Conservation (phyloP, 1,140 invertebrate genomes). For the Piezodorus guildinii region DNA sequence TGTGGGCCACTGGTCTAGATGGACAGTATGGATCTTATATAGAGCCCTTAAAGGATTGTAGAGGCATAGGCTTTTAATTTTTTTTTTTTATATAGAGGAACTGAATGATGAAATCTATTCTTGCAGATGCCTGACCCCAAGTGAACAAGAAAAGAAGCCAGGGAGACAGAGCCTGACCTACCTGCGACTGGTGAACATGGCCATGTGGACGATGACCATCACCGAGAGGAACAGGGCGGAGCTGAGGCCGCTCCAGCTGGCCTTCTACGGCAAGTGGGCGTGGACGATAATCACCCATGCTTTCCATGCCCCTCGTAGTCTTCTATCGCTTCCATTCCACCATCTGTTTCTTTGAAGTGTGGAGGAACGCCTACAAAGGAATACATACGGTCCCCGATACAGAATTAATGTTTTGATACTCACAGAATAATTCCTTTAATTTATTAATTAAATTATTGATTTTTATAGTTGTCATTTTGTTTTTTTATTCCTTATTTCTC, state of each 20-base stretch:
- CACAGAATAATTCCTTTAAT: background rate
- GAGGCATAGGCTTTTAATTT: no score
- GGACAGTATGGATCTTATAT: no score
- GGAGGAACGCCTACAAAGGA: slow-evolving; percentile 46
- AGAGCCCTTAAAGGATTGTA: no score
- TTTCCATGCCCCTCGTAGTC: slow-evolving; percentile 55
- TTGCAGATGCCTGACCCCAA: slow-evolving; percentile 23
- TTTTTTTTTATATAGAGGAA: slow-evolving; percentile 47
- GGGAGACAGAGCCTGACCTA: slow-evolving; percentile 42
- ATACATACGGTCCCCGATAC: background rate
- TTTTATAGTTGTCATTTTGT: no score
- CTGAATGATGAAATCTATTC: slow-evolving; percentile 27
- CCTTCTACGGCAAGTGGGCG: slow-evolving; percentile 52
- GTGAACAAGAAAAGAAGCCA: slow-evolving; percentile 34
- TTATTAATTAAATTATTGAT: no score
- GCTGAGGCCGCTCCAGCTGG: slow-evolving; percentile 49
- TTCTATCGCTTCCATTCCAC: slow-evolving; percentile 60
- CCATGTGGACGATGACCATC: slow-evolving; percentile 45
- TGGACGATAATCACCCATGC: slow-evolving; percentile 64
- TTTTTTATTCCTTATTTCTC: no score
- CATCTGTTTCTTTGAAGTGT: slow-evolving; percentile 52
- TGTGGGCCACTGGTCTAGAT: no score
- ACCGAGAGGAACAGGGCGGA: slow-evolving; percentile 50
- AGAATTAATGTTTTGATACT: background rate
- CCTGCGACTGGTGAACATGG: slow-evolving; percentile 41